Conservation (phyloP, 2,888 invertebrate genomes). For the Mechanitis mazaeus region DNA sequence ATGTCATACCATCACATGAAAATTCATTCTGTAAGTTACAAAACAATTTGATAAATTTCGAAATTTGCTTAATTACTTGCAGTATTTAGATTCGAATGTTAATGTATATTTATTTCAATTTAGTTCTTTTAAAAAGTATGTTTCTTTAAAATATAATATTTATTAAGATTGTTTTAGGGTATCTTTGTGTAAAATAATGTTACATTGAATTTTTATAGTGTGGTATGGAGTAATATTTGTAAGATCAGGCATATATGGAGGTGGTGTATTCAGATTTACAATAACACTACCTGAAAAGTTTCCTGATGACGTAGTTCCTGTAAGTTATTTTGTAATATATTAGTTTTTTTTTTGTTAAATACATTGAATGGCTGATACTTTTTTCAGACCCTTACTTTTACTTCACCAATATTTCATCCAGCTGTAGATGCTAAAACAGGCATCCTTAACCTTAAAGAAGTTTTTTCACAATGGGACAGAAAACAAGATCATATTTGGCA, state of each 20-base stretch:
- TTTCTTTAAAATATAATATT: background rate
- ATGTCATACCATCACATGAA: constrained; percentile 93
- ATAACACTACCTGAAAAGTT: constrained; percentile 91
- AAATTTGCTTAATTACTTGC: background rate
- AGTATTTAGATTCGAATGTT: too few species aligned
- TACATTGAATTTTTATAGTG: constrained; percentile 74
- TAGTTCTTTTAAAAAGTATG: background rate
- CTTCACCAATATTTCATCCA: constrained; percentile 91
- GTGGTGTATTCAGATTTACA: constrained; percentile 93
- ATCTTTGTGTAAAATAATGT: constrained; percentile 4
- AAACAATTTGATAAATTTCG: background rate
- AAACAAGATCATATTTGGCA: constrained; percentile 93
- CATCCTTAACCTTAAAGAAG: constrained; percentile 84
- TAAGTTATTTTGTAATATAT: constrained; percentile 63
- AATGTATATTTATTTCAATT: background rate
- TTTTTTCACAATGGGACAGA: constrained; percentile 91
- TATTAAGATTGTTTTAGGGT: background rate
- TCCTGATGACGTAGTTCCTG: constrained; percentile 90
- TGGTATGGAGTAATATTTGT: constrained; percentile 96
- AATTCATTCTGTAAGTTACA: constrained; percentile 84
- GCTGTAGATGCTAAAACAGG: constrained; percentile 86
- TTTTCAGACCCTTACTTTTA: constrained; percentile 86
- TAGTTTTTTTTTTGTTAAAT: background rate
- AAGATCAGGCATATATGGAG: constrained; percentile 90
- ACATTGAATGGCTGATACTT: background rate